A percentile compares a stretch with the other conserved stretches of the same genome.
Evolutionary conservation across 2,113 vertebrate genomes (phyloP).

Genomic region (Nothobranchius furzeri): DNA sequence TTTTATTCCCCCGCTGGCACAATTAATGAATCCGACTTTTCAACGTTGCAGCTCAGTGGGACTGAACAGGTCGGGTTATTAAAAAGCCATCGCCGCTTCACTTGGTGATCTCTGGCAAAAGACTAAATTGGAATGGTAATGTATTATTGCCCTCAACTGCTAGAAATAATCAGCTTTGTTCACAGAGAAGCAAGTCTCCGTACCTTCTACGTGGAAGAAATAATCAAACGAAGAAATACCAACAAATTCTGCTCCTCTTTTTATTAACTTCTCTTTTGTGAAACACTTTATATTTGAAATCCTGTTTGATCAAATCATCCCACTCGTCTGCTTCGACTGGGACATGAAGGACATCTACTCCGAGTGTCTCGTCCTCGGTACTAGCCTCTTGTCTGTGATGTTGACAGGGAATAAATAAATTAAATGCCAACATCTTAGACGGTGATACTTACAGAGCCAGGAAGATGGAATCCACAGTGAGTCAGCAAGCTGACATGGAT

Average conservation of each 20-base stretch:
- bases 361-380: background rate
- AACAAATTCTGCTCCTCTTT: background rate
- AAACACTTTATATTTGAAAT: constrained; percentile 1
- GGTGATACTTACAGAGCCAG: constrained; percentile 28
- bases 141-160: constrained; percentile 60
- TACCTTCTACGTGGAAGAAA: constrained; percentile 5
- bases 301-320: constrained; percentile 5
- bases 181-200: background rate
- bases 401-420: constrained; percentile 37
- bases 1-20: constrained; percentile 47
- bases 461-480: constrained; percentile 35
- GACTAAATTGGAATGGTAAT: constrained; percentile 61
- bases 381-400: constrained; percentile 22
- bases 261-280: background rate
- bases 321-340: constrained; percentile 3
- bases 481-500: constrained; percentile 15
- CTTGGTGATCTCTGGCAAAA: constrained; percentile 56
- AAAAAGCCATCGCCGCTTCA: constrained; percentile 68
- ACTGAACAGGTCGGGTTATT: constrained; percentile 69
- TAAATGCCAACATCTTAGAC: constrained; percentile 24
- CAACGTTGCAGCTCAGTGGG: constrained; percentile 57
- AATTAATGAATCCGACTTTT: constrained; percentile 70
- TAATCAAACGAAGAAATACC: constrained; percentile 14
- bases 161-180: constrained; percentile 47
- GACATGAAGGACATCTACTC: constrained; percentile 15